Conservation (phyloP, 2,888 invertebrate genomes). For the Hirtodrosophila alboralis region DNA sequence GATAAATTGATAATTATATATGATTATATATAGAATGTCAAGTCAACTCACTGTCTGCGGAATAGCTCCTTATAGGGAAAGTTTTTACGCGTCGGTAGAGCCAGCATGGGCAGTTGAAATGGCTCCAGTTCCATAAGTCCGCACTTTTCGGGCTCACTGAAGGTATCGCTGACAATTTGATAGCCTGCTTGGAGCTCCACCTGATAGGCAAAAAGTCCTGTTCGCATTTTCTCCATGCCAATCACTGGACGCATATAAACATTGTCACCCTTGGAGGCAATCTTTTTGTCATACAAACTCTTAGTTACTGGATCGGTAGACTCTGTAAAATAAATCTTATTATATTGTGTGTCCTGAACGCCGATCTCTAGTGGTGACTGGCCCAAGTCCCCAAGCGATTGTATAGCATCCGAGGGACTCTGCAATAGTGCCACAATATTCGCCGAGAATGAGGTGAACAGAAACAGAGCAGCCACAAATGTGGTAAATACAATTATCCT, state of each 20-base stretch:
- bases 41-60: conserved; percentile 74
- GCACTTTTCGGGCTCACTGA: conserved; percentile 87
- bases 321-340: conserved; percentile 86
- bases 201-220: conserved; percentile 86
- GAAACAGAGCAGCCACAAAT: conserved; percentile 86
- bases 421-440: conserved; percentile 88
- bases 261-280: conserved; percentile 85
- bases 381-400: conserved; percentile 85
- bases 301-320: conserved; percentile 85
- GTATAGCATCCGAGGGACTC: conserved; percentile 86
- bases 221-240: conserved; percentile 86
- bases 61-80: conserved; percentile 87
- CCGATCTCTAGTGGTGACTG: conserved; percentile 86
- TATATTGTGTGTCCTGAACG: conserved; percentile 87
- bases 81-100: conserved; percentile 85
- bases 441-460: conserved; percentile 88
- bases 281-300: conserved; percentile 85
- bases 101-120: conserved; percentile 86
- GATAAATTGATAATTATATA: not conserved
- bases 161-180: conserved; percentile 87
- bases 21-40: too few species aligned
- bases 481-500: conserved; percentile 86
- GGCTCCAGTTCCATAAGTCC: conserved; percentile 86
- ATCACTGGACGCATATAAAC: conserved; percentile 85
- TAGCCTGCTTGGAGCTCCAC: conserved; percentile 87